These are phyloP conservation scores for Strigops habroptila DNA, from an alignment of 2,113 vertebrate genomes.

Conservation along the genomic window DNA sequence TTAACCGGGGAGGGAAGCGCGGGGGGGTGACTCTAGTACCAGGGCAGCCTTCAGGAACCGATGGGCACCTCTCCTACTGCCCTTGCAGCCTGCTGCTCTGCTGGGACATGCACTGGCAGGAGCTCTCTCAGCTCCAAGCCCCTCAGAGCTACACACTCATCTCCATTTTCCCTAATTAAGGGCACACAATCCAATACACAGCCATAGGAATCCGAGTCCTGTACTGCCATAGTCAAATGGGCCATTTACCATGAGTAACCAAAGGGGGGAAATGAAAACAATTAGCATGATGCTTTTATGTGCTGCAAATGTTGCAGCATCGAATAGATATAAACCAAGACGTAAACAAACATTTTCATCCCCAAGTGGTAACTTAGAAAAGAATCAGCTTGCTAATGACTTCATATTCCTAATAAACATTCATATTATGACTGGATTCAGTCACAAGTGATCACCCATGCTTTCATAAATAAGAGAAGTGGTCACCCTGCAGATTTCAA, in stretches of 20 bases:
- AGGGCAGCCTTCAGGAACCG: not conserved
- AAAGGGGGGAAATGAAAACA: not conserved
- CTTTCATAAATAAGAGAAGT: not conserved
- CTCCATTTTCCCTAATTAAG: no score
- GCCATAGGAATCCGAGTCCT: rapidly evolving
- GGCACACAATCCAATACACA: rapidly evolving
- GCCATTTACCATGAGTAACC: not conserved
- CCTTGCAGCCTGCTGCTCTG: not conserved
- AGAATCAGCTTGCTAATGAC: not conserved
- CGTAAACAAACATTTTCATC: not conserved
- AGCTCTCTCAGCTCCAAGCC: not conserved
- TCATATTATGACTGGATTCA: not conserved
- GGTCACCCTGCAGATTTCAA: not conserved
- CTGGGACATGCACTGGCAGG: not conserved
- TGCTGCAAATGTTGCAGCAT: rapidly evolving
- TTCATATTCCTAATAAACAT: not conserved
- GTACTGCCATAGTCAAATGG: rapidly evolving
- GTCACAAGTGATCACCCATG: not conserved
- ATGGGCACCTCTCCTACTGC: not conserved
- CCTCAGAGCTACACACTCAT: not conserved
- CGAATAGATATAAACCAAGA: not conserved
- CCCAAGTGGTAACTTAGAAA: not conserved
- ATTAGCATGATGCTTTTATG: rapidly evolving
- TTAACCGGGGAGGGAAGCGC: not conserved
- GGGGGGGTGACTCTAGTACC: rapidly evolving